Evolutionary conservation across 2,113 vertebrate species (phyloP).

Genomic region (Gymnobelideus leadbeateri): DNA sequence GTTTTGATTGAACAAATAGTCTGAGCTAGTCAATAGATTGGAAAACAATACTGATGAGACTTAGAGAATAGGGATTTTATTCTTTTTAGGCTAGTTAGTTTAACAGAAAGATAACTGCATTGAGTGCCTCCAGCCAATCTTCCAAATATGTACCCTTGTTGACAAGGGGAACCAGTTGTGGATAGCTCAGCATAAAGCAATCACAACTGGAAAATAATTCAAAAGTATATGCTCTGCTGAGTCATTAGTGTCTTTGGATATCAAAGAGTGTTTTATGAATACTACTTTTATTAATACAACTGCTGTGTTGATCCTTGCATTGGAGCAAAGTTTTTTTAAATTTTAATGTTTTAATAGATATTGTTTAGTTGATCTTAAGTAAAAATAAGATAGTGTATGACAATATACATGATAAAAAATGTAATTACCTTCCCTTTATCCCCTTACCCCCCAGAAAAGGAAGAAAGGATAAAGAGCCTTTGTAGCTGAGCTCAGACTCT

Average conservation of each 20-base stretch:
- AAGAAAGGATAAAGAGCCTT: not conserved
- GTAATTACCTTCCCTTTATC: not conserved
- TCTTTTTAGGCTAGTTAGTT: conserved; percentile 47
- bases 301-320: not conserved
- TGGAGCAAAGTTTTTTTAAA: not conserved
- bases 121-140: not conserved
- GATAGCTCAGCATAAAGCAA: conserved; percentile 35
- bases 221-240: conserved; percentile 46
- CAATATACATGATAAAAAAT: conserved; percentile 33
- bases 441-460: not conserved
- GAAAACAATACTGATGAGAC: conserved; percentile 53
- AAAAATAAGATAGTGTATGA: conserved; percentile 45
- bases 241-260: conserved; percentile 9
- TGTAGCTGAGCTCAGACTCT: conserved; percentile 40
- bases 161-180: conserved; percentile 36
- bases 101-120: conserved; percentile 30
- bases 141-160: conserved; percentile 25
- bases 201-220: conserved; percentile 38
- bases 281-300: not conserved
- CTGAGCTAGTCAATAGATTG: conserved; percentile 31
- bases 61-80: conserved; percentile 27
- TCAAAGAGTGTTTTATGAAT: not conserved
- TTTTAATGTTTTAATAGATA: not conserved
- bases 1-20: conserved; percentile 36
- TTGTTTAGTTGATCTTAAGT: conserved; percentile 43